Evolutionary conservation across 1,140 invertebrate species (phyloP), one percentile per base, ranked within the genome.

Genomic region (Rhyacophila brunnea): DNA sequence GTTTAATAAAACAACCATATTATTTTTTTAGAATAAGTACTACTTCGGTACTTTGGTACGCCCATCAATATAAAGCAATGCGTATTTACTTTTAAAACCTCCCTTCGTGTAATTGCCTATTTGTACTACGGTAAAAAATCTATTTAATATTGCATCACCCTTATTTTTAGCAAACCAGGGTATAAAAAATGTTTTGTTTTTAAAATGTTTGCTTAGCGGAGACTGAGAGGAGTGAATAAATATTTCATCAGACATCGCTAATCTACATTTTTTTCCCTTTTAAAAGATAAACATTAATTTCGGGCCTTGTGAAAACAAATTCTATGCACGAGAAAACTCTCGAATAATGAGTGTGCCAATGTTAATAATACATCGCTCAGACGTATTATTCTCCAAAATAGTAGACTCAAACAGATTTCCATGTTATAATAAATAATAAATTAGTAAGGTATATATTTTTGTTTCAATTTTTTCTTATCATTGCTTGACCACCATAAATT

Each of bases 111-210:
- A 48, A 57, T 57, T 49, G 54, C 46, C 54, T 57, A 57, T 57
- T 57, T 57, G 54, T 57, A 42, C 42, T 40, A 48, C 35, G 54
- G 34, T 42, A 57, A 57, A 42, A 57, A 34, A 57, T 38, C 15
- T 43, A 15, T 48, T 57, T 57, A 57, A 57, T 57, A 57, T 40
- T 35, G 42, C 34, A 57, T 57, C 54, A 43, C 54, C 54, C 54
- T 45, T 57, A 38, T 45, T 49, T 48, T 55, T 55, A 43, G 40
- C 20, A 17, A n/a, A 45, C 35, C 18, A 36, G 20, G 46, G 45
- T 45, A 45, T 7, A 35, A 35, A 54, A 55, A 55, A 55, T 55
- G 52, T 47, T 55, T 57, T 57, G 54, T 57, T 40, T 32, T 57
- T 57, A 57, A 57, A 57, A 49, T 57, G 54, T 57, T 57, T 32